Conservation (phyloP, 2,113 vertebrate genomes). For the Felis catus region DNA sequence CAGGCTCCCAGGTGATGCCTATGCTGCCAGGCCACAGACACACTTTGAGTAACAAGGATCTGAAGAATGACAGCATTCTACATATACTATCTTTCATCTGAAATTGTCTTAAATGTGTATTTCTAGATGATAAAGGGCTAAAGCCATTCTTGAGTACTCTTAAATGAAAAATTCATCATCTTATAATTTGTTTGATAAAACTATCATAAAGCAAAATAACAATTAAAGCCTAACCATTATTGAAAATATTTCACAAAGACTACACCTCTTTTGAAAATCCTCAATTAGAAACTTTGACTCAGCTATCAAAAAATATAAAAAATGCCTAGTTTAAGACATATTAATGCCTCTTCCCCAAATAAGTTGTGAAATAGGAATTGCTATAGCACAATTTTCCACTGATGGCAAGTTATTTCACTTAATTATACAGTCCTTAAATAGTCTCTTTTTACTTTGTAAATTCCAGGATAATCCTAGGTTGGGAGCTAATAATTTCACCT, state of each 20-base stretch:
- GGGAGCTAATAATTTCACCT: constrained; percentile 49
- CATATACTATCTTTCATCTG: background rate
- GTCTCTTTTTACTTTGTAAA: background rate
- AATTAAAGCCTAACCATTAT: background rate
- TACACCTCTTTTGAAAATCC: background rate
- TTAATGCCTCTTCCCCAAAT: background rate
- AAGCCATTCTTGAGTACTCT: background rate
- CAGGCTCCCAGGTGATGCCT: background rate
- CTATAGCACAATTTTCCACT: constrained; percentile 21
- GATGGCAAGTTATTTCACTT: constrained; percentile 29
- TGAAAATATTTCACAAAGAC: constrained; percentile 15
- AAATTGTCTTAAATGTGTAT: background rate
- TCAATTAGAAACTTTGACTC: constrained; percentile 1
- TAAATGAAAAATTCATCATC: background rate
- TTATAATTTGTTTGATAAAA: background rate
- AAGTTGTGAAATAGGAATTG: constrained; percentile 24
- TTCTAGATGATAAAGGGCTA: background rate
- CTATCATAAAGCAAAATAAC: background rate
- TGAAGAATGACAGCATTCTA: background rate
- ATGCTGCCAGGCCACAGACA: background rate
- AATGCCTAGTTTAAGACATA: background rate
- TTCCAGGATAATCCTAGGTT: constrained; percentile 45
- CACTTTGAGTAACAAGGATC: background rate
- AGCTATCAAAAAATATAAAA: background rate
- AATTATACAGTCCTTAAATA: constrained; percentile 42